Base-by-base conservation (phyloP, 2,888 invertebrate species). In the Pollenia labialis region DNA sequence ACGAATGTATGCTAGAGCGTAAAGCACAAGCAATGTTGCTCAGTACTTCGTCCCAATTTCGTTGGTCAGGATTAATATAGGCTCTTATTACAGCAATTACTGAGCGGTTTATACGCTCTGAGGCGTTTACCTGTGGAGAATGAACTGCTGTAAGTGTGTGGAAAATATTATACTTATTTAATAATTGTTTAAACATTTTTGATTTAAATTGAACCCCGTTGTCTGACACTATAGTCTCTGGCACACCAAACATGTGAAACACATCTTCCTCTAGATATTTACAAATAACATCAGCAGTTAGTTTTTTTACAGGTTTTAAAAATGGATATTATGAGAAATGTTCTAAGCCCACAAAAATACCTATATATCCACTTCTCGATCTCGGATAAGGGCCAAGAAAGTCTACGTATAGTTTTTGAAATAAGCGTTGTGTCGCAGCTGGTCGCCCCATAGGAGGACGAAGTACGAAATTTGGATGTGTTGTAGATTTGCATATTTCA, bases 81-180 rank as follows among this genome's bases (percentile, higher is more conserved):
- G 62, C 23, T 12, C 69, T 14, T 11, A 80, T 71, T 0, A 62
- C 80, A 1, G 69, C 56, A 4, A 69, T 40, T 11, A 80, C 60
- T 2, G 80, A 71, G 0, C 60, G 69, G 23, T 80, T 80, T 18
- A 71, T 52, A 0, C 80, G 69, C 42, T 80, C 71, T 1, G 69
- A 69, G 8, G 69, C 69, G 14, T 80, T 80, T 10, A 71, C 79
- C 14, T 69, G 79, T 40, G 79, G 79, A 2, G 79, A 68, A 48
- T 80, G 50, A 1, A 69, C n/a, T 8, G 56, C 79, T 4, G 62
- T 62, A 23, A 23, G 23, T 23, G 23, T 23, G 23, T 23, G 2
- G 23, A 23, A 23, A 23, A 23, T 23, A 23, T 23, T 23, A 23
- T 23, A 23, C 2, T 23, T 23, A 23, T 23, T 23, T 23, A 23